A percentile compares a stretch with the other conserved stretches of the same genome.
Evolutionary conservation across 64 coral and sea anemone species (phyloP).

Genomic region (Astreopora myriophthalma): DNA sequence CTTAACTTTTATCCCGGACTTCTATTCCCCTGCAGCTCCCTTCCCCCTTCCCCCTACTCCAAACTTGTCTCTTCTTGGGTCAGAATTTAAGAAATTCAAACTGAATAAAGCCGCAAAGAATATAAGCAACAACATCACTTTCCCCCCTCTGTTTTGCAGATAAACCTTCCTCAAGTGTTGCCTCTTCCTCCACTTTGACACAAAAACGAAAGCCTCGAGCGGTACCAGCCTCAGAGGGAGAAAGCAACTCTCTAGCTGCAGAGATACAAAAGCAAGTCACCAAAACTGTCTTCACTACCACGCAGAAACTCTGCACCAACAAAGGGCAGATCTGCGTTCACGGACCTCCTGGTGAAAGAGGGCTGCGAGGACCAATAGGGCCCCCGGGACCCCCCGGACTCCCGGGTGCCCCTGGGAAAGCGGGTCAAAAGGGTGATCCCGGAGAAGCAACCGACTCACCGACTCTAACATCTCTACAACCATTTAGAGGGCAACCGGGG

Average conservation of each 20-base stretch:
- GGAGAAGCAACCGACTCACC: neutral
- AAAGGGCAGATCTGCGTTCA: slow-evolving; percentile 60
- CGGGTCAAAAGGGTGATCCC: slow-evolving; percentile 4
- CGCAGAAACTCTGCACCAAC: slow-evolving; percentile 34
- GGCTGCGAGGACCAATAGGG: slow-evolving; percentile 7
- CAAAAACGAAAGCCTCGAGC: slow-evolving; percentile 8
- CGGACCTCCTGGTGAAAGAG: slow-evolving; percentile 47
- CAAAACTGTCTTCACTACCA: slow-evolving; percentile 31
- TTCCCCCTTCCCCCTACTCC: no score
- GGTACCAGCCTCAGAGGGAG: neutral
- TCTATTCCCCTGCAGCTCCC: no score
- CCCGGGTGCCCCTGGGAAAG: neutral
- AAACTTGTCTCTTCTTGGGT: no score
- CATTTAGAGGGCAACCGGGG: slow-evolving; percentile 21
- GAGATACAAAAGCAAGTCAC: slow-evolving; percentile 56
- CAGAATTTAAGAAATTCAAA: no score
- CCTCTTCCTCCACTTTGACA: neutral
- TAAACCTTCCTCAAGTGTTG: neutral
- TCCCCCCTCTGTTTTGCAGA: neutral
- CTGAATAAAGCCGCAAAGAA: no score
- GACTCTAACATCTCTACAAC: slow-evolving; percentile 2
- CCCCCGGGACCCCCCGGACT: neutral
- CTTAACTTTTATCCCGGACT: no score
- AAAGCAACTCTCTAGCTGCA: neutral
- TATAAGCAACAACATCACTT: no score